Evolutionary conservation across 2,113 vertebrate species (phyloP).

Genomic region (Archocentrus centrarchus): DNA sequence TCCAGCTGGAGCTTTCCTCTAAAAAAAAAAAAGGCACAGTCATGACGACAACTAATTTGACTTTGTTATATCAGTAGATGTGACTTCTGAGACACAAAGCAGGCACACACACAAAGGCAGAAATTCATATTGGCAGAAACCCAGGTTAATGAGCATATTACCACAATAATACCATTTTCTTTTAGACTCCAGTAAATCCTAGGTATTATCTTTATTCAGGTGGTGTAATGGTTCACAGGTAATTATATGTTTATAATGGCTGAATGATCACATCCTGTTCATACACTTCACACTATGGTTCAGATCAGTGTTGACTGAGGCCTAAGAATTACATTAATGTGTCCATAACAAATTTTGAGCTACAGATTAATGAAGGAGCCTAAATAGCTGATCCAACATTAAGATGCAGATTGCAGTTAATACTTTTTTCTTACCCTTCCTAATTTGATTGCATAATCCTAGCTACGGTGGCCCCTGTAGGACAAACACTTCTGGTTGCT

Average conservation of each 20-base stretch:
- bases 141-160: conserved; percentile 38
- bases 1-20: background rate
- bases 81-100: background rate
- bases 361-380: too few relatives aligned
- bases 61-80: background rate
- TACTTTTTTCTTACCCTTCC: too few relatives aligned
- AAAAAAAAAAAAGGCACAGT: background rate
- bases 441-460: too few relatives aligned
- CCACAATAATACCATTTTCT: conserved; percentile 6
- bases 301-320: too few relatives aligned
- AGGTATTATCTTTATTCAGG: conserved; percentile 11
- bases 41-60: background rate
- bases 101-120: background rate
- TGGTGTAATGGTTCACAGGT: background rate
- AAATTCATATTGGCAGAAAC: background rate
- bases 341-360: too few relatives aligned
- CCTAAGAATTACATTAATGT: too few relatives aligned
- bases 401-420: too few relatives aligned
- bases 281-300: too few relatives aligned
- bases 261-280: too few relatives aligned
- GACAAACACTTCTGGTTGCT: too few relatives aligned
- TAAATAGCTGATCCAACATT: too few relatives aligned
- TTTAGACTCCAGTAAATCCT: background rate
- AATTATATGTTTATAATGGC: background rate
- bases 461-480: too few relatives aligned